phyloP scores from a whole-genome alignment of 2,797 vertebrate genomes.

The Tangara arthus region DNA sequence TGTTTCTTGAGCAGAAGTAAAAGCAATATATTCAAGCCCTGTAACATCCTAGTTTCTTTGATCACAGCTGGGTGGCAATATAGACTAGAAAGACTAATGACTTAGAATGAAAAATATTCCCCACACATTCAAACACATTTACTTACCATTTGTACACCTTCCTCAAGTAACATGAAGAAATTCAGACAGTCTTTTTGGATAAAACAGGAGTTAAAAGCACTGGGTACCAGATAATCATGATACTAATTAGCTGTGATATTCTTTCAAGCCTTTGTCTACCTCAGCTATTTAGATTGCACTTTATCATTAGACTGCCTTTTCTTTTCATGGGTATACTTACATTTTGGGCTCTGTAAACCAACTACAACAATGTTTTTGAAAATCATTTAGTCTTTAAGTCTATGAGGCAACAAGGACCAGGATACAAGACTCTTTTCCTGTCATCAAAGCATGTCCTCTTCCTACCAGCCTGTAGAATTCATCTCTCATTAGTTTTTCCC shows the following conservation, averaged over 20 bases:
- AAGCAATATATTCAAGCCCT: not conserved
- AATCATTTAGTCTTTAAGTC: not conserved
- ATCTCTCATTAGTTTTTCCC: not conserved
- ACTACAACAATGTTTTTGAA: not conserved
- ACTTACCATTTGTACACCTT: not conserved
- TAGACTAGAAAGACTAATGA: slow-evolving; percentile 23
- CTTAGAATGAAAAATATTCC: not conserved
- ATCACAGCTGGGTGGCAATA: slow-evolving; percentile 53
- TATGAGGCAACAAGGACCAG: not conserved
- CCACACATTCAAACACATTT: not conserved
- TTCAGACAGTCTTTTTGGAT: not conserved
- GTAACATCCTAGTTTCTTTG: not conserved
- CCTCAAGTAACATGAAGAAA: not conserved
- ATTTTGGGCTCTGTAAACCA: not conserved
- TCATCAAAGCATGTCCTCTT: not conserved
- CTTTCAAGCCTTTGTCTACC: not conserved
- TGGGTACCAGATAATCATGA: not conserved
- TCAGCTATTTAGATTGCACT: not conserved
- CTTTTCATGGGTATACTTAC: not conserved
- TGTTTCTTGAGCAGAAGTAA: not conserved
- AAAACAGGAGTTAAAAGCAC: not conserved
- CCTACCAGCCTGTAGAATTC: not conserved
- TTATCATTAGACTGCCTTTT: not conserved
- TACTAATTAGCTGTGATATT: not conserved
- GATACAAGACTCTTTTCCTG: not conserved